Conservation (phyloP, 1,140 invertebrate genomes). For the Platorchestia sp. region DNA sequence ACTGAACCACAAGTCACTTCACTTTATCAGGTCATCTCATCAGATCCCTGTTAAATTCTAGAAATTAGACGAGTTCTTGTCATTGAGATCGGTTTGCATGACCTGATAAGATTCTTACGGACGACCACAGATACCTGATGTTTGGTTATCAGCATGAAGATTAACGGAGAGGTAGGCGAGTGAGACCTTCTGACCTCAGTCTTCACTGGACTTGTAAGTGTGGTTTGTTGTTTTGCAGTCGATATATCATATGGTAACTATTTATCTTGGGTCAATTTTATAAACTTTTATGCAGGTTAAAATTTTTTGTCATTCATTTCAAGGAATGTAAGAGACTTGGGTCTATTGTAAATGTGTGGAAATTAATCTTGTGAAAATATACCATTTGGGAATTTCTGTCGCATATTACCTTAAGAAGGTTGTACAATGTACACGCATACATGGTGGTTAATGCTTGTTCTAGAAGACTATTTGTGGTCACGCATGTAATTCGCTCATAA, state of each 20-base stretch:
- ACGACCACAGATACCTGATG: not conserved
- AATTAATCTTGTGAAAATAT: too few species aligned
- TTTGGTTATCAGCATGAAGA: not conserved
- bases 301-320: not conserved
- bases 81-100: not conserved
- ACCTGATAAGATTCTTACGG: not conserved
- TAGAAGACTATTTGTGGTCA: too few species aligned
- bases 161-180: not conserved
- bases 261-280: not conserved
- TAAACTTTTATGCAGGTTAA: not conserved
- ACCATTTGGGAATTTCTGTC: too few species aligned
- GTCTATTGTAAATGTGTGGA: too few species aligned
- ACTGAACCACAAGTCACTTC: too few species aligned
- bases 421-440: too few species aligned
- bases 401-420: too few species aligned
- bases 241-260: not conserved
- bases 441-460: too few species aligned
- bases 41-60: not conserved
- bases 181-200: not conserved
- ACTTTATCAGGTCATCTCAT: not conserved
- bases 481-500: too few species aligned
- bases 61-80: not conserved
- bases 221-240: not conserved
- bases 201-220: not conserved
- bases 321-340: not conserved